phyloP scores from a whole-genome alignment of 2,888 invertebrate species.

The Mechanitis mazaeus region DNA sequence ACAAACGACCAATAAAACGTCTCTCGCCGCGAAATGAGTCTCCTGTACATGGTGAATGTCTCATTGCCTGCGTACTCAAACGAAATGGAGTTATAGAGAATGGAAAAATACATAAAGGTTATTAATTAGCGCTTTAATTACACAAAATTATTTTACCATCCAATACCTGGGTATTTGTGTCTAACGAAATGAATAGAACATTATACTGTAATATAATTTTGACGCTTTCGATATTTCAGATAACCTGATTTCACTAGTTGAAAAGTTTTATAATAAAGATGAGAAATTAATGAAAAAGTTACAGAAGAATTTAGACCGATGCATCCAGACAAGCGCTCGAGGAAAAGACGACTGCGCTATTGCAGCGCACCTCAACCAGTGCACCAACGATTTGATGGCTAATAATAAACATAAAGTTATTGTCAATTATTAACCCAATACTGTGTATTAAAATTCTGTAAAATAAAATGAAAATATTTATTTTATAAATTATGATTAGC shows the following conservation, averaged over 20 bases:
- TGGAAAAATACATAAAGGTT: constrained; percentile 64
- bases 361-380: constrained; percentile 59
- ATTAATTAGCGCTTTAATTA: not conserved
- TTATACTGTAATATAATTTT: too few relatives aligned
- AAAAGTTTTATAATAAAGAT: constrained; percentile 64
- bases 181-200: too few relatives aligned
- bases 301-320: constrained; percentile 59
- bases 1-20: constrained; percentile 48
- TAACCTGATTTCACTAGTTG: constrained; percentile 53
- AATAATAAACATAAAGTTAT: constrained; percentile 56
- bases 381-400: constrained; percentile 64
- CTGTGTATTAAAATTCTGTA: too few relatives aligned
- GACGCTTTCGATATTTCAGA: constrained; percentile 37
- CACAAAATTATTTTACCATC: too few relatives aligned
- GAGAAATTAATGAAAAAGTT: constrained; percentile 62
- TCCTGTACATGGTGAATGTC: constrained; percentile 63
- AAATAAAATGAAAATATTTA: too few relatives aligned
- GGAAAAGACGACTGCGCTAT: constrained; percentile 53
- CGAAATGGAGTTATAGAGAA: constrained; percentile 57
- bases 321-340: constrained; percentile 50
- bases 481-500: too few relatives aligned
- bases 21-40: constrained; percentile 59
- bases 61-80: constrained; percentile 66
- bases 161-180: too few relatives aligned
- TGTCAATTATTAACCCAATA: constrained; percentile 46